phyloP scores from a whole-genome alignment of 1,140 invertebrate species.

The Sycophaga agraensis region DNA sequence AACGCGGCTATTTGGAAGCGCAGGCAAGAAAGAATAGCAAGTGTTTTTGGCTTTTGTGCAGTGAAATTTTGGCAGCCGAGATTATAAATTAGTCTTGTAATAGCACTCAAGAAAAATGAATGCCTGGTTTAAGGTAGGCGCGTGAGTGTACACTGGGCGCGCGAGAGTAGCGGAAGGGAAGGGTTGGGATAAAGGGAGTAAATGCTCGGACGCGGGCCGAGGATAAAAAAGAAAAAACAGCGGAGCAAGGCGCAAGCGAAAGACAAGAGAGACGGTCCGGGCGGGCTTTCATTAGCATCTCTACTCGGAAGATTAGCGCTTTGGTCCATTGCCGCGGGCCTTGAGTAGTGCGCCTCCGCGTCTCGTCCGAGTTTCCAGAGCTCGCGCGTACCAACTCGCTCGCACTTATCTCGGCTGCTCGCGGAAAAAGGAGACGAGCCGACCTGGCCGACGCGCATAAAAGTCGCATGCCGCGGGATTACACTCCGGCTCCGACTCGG shows the following conservation, averaged over 20 bases:
- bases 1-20: too few species aligned
- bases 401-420: background rate
- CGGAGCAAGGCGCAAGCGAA: slow-evolving; percentile 29
- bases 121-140: slow-evolving; percentile 7
- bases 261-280: slow-evolving; percentile 42
- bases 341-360: too few species aligned
- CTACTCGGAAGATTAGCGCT: slow-evolving; percentile 53
- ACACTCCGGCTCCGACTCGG: too few species aligned
- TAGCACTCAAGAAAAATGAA: slow-evolving; percentile 28
- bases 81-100: slow-evolving; percentile 17
- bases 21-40: too few species aligned
- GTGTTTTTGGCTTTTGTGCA: too few species aligned
- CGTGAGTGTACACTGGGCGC: background rate
- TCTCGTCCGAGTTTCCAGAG: slow-evolving; percentile 12
- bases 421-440: too few species aligned
- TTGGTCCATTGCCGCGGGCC: slow-evolving; percentile 37
- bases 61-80: background rate
- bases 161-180: slow-evolving; percentile 6
- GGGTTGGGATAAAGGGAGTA: slow-evolving; percentile 20
- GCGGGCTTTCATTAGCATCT: slow-evolving; percentile 49
- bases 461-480: too few species aligned
- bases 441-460: too few species aligned
- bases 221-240: slow-evolving; percentile 19
- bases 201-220: slow-evolving; percentile 8
- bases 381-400: background rate